Percentiles rank a stretch among this genome's conserved stretches.
Evolutionary conservation across 2,113 vertebrate genomes (phyloP).

Genomic region (Poeciliopsis retropinna): DNA sequence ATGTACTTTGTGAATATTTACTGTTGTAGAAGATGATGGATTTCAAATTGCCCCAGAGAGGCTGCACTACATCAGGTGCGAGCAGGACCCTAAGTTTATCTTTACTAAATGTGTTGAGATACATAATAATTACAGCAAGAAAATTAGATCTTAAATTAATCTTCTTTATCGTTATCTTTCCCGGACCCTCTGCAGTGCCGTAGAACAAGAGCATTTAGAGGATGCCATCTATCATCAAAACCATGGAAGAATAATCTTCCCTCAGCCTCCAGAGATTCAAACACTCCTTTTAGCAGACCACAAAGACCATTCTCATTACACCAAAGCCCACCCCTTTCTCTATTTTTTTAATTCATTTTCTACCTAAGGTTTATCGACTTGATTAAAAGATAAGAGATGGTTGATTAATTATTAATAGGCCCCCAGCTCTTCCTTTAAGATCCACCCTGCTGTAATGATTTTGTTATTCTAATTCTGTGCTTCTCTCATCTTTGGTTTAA

Average conservation of each 20-base stretch:
- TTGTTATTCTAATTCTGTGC: slow-evolving; percentile 20
- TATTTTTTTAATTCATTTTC: slow-evolving; percentile 53
- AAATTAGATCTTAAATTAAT: slow-evolving; percentile 43
- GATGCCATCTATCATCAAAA: slow-evolving; percentile 57
- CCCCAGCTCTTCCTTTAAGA: slow-evolving; percentile 49
- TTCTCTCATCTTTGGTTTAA: slow-evolving; percentile 47
- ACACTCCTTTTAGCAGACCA: slow-evolving; percentile 28
- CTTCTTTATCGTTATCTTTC: slow-evolving; percentile 30
- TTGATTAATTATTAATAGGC: slow-evolving; percentile 67
- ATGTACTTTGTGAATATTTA: neutral
- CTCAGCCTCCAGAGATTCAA: slow-evolving; percentile 22
- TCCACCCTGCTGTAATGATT: slow-evolving; percentile 15
- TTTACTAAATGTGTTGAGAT: slow-evolving; percentile 12
- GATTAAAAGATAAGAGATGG: slow-evolving; percentile 70
- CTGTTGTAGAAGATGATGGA: slow-evolving; percentile 21
- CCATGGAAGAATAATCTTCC: slow-evolving; percentile 36
- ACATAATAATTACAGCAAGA: slow-evolving; percentile 22
- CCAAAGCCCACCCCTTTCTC: neutral
- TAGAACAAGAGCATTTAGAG: slow-evolving; percentile 28
- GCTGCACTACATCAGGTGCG: slow-evolving; percentile 14
- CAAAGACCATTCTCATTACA: slow-evolving; percentile 53
- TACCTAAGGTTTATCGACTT: slow-evolving; percentile 54
- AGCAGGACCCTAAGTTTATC: slow-evolving; percentile 27
- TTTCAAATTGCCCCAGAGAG: slow-evolving; percentile 19
- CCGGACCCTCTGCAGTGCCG: slow-evolving; percentile 3